Percentiles rank a stretch among this genome's conserved stretches.
phyloP scores from a whole-genome alignment of 2,113 vertebrate genomes.

The Azemiops feae region DNA sequence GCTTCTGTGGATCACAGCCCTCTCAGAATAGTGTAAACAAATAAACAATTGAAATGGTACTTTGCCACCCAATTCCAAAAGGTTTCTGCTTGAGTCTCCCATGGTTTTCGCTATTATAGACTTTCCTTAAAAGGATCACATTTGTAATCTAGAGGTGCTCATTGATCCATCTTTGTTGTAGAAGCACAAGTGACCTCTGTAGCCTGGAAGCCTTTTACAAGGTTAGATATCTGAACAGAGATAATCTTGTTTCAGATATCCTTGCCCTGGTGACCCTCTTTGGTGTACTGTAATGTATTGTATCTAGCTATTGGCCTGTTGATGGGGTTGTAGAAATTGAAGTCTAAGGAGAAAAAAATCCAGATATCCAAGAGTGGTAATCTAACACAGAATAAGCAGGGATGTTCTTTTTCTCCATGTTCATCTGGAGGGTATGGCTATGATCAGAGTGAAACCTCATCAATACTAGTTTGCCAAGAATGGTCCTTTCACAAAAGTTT shows the following conservation, averaged over 20 bases:
- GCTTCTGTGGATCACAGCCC: neutral
- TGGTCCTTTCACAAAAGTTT: constrained; percentile 84
- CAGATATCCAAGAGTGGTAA: neutral
- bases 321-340: neutral
- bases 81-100: neutral
- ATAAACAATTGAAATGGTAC: constrained; percentile 57
- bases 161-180: neutral
- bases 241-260: neutral
- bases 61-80: neutral
- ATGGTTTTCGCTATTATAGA: neutral
- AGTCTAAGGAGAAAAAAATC: neutral
- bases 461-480: constrained; percentile 81
- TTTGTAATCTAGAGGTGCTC: neutral
- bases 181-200: neutral
- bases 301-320: neutral
- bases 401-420: neutral
- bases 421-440: constrained; percentile 54
- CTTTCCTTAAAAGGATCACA: neutral
- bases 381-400: neutral
- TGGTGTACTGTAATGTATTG: neutral
- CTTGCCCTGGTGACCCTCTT: neutral
- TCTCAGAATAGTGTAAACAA: constrained; percentile 59
- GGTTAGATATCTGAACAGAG: neutral
- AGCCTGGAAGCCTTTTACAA: neutral
- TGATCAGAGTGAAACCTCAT: constrained; percentile 78